Evolutionary conservation across 92 coral and sea anemone genomes (phyloP), one percentile per base, ranked within the genome.

Genomic region (Paragorgia papillata): DNA sequence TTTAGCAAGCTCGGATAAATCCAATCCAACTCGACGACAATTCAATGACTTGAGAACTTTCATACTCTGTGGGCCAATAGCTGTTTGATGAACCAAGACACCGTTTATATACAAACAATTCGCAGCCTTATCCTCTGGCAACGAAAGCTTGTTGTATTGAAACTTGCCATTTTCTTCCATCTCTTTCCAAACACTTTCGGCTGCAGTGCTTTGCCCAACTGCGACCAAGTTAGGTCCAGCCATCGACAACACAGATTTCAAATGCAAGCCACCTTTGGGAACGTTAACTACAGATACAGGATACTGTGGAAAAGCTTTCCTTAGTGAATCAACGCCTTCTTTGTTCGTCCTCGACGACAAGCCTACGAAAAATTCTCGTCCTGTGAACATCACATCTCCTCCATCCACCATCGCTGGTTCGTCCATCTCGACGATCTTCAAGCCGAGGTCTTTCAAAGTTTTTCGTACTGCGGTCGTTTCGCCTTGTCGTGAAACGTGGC

Each of bases 371-470:
- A 94, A 91, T 62, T 94, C 97, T 39, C 79, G 81, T 2, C 97
- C 97, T 0, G 97, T 94, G 68, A 94, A 94, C 46, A 94, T 84
- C 0, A 94, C 97, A 80, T 94, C 97, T 0, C 97, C 97, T 0
- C 97, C 97, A 48, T 94, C 97, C 27, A 94, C 62, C 44, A 31
- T 32, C 26, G 97, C 94, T 20, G 97, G 97, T 27, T 82, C 82
- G 44, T 58, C 65, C 97, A 94, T 94, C 35, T 88, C 86, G 12
- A 62, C 85, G 29, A 88, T 70, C 14, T 75, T 50, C 48, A 94
- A 86, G 29, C 90, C 97, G 24, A 91, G 79, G 1, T 64, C 59
- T 54, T 64, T 68, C 20, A 94, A 68, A 2, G 88, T 62, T 2
- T 28, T 40, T 44, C 80, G 86, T 88, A 94, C 92, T 29, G 61